Base-by-base conservation (phyloP, 1,140 invertebrate species). In the Euura lappo region DNA sequence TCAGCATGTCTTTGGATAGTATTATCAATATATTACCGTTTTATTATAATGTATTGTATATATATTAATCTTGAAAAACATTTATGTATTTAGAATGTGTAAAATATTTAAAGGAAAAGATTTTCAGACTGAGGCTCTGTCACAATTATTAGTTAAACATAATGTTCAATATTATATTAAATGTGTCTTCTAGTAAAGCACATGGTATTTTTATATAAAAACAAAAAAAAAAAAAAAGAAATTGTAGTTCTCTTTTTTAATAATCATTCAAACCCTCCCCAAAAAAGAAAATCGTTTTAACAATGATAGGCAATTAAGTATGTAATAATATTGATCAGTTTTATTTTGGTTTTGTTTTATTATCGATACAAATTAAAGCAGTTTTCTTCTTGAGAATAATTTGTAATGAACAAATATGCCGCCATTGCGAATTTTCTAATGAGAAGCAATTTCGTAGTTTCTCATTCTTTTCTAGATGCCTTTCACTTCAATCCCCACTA, bases 81-180 rank as follows among this genome's bases (percentile, higher is more conserved):
- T 51, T 47, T 13, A 28, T 8, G 28, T 42, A 47, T 47, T 71
- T 28, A 13, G 13, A 47, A 51, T 71, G 3, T 44, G 66, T 44
- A 43, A 51, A 44, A 43, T 43, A 43, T 71, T 43, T 44, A 4
- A 47, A 44, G 44, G 4, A 7, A 71, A 71, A 47, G 64, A 28
- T 28, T 60, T 60, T 71, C 45, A 71, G 70, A 71, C 70, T 71
- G 70, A 71, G 13, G 45, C 51, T n/a, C 70, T 71, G 70, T 71
- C 44, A 46, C 45, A 71, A 71, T 45, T 45, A 28, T 28, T 28
- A 28, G n/a, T 60, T 60, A 28, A 8, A 10, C 51, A 44, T 71
- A 71, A 60, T 43, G 44, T 60, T 47, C 64, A 71, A 71, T 71
- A 71, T 71, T 71, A 28, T 28, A 64, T 45, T 71, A 71, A 28